A percentile compares a stretch with the other conserved stretches of the same genome.
Conservation (phyloP, 2,113 vertebrate genomes). For the Mustela nigripes region DNA sequence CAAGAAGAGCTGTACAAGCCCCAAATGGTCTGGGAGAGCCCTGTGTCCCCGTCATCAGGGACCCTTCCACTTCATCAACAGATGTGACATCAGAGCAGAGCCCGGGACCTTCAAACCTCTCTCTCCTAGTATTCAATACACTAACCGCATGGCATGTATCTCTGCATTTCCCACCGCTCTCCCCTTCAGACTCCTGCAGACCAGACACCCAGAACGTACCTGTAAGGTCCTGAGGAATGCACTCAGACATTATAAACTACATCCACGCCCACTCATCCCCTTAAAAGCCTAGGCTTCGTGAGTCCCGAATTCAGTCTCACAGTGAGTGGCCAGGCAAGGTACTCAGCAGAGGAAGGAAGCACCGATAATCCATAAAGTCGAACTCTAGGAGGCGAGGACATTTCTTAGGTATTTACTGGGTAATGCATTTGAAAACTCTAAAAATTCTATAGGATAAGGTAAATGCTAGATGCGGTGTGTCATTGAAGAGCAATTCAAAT, state of each 20-base stretch:
- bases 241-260: background rate
- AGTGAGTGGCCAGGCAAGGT: background rate
- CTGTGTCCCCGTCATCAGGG: background rate
- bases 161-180: background rate
- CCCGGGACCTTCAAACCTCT: background rate
- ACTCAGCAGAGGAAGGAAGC: background rate
- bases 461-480: background rate
- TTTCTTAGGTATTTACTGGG: background rate
- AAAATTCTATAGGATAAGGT: background rate
- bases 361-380: background rate
- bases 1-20: background rate
- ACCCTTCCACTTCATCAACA: background rate
- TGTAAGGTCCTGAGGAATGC: background rate
- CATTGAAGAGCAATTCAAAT: background rate
- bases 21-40: background rate
- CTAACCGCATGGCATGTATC: background rate
- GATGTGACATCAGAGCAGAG: background rate
- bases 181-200: background rate
- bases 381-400: background rate
- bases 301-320: background rate
- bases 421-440: background rate
- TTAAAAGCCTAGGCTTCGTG: background rate
- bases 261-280: background rate
- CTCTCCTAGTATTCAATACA: background rate
- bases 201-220: background rate